Base-by-base conservation (phyloP, 2,113 vertebrate genomes). In the Mystacornis crossleyi region DNA sequence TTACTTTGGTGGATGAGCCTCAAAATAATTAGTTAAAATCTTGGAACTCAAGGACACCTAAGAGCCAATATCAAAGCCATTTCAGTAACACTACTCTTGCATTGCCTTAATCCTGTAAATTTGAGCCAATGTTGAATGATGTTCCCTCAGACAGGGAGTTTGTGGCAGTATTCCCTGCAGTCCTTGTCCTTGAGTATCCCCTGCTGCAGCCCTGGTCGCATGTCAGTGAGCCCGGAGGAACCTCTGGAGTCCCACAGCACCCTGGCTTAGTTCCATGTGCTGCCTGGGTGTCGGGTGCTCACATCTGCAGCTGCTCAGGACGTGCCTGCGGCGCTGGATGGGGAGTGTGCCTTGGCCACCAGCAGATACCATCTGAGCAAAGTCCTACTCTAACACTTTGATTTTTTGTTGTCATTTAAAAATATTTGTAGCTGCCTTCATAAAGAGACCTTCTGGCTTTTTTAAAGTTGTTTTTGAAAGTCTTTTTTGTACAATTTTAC, bases 261-360 rank as follows among this genome's bases (percentile, higher is more conserved):
- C 45, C 26, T 0, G 4, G 57, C 20, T 25, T 26, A 24, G 40
- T 43, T 31, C n/a, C 38, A 1, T 0, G 6, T 0, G 4, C 47
- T 47, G 70, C 0, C 2, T 55, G 67, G 33, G 60, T 60, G 47
- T 57, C 3, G n/a, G 53, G 28, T 33, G 50, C 47, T 86, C 31
- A 0, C 64, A 7, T 66, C 83, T 81, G 23, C 58, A 40, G 81
- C 73, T 64, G 58, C 86, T 47, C 60, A n/a, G 82, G 67, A 85
- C 61, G 0, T n/a, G 80, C 74, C 79, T 77, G 66, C 0, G 1
- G 71, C 1, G 0, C 85, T 90, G 14, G 1, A 23, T 64, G 48
- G 0, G 0, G 53, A 69, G 19, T 1, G 0, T 12, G 54, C 71
- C 53, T 60, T 65, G 81, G n/a, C 79, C 54, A 8, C 70, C 66